Percentiles rank a stretch among this genome's conserved stretches.
phyloP scores from a whole-genome alignment of 2,797 vertebrate species.

The Eulemur albifrons region DNA sequence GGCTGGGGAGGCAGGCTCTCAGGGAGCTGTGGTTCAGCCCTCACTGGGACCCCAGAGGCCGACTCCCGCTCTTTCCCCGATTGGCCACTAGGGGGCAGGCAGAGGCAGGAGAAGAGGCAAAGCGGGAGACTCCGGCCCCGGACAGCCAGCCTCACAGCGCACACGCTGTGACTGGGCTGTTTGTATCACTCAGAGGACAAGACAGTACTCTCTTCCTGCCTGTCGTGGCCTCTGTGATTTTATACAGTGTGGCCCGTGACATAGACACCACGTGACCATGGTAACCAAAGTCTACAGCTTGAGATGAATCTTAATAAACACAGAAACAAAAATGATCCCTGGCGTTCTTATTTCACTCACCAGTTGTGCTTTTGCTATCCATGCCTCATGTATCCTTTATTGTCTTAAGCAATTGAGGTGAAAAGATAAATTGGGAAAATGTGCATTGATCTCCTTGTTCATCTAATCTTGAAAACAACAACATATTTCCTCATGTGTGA shows the following conservation, averaged over 20 bases:
- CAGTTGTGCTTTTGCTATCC: not conserved
- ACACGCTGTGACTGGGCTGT: not conserved
- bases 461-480: not conserved
- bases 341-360: not conserved
- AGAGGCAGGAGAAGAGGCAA: not conserved
- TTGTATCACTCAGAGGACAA: not conserved
- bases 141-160: not conserved
- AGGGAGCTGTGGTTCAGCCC: not conserved
- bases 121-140: not conserved
- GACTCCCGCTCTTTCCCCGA: fast-evolving
- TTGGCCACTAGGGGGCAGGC: constrained; percentile 69
- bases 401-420: not conserved
- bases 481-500: not conserved
- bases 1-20: not conserved
- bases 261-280: not conserved
- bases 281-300: not conserved
- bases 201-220: not conserved
- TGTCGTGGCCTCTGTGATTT: not conserved
- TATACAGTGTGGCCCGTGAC: constrained; percentile 14
- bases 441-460: not conserved
- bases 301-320: constrained; percentile 31
- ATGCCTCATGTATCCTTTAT: not conserved
- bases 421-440: not conserved
- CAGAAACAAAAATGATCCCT: not conserved
- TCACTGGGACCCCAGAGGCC: fast-evolving